Conservation (phyloP, 2,888 invertebrate species). For the Ormyrus thymus region DNA sequence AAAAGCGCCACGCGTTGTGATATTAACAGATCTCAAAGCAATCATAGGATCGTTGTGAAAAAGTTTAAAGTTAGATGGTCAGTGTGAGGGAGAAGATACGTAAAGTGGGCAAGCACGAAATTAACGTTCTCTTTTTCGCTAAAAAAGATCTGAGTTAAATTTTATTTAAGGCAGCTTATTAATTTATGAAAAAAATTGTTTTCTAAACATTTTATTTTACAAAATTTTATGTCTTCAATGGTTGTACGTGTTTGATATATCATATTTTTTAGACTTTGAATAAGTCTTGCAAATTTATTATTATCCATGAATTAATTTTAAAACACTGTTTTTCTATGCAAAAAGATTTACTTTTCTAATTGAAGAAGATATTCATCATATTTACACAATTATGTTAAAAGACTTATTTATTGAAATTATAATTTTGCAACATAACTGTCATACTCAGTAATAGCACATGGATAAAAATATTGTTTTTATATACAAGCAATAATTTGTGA, state of each 20-base stretch:
- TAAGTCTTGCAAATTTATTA: slow-evolving; percentile 7
- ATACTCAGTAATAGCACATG: slow-evolving; percentile 31
- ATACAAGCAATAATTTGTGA: slow-evolving; percentile 44
- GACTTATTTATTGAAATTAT: slow-evolving; percentile 14
- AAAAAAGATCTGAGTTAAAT: slow-evolving; percentile 24
- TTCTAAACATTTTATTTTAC: not conserved
- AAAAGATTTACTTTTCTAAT: slow-evolving; percentile 11
- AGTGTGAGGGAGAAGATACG: slow-evolving; percentile 25
- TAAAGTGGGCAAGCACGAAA: slow-evolving; percentile 5
- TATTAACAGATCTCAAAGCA: slow-evolving; percentile 58
- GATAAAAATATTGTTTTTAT: slow-evolving; percentile 12
- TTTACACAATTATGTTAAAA: slow-evolving; percentile 5
- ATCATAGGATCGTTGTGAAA: slow-evolving; percentile 52
- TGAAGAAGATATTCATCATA: slow-evolving; percentile 6
- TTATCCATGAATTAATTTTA: not conserved
- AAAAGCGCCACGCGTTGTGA: slow-evolving; percentile 53
- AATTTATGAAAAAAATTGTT: slow-evolving; percentile 2
- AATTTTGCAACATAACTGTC: slow-evolving; percentile 12
- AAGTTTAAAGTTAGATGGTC: slow-evolving; percentile 37
- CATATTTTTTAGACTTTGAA: slow-evolving; percentile 6
- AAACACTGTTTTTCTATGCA: not conserved
- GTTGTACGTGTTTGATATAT: slow-evolving; percentile 10
- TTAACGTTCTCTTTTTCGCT: slow-evolving; percentile 24
- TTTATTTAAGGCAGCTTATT: slow-evolving; percentile 24
- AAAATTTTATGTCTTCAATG: slow-evolving; percentile 5